Evolutionary conservation across 2,888 invertebrate genomes (phyloP).

Genomic region (Hofmannophila pseudospretella): DNA sequence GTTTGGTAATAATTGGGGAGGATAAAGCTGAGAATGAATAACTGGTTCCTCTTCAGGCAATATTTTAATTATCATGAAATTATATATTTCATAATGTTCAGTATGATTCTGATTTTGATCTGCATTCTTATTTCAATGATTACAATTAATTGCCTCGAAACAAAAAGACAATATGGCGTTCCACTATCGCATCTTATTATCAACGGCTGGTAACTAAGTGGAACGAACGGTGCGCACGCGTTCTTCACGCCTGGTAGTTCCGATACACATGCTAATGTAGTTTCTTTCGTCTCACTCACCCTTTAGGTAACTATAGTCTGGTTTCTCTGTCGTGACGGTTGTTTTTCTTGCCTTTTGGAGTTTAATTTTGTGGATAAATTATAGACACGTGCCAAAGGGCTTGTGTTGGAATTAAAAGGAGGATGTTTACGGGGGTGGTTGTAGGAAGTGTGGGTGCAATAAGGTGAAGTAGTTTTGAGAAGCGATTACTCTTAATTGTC

Average conservation of each 20-base stretch:
- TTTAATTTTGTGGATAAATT: conserved; percentile 9
- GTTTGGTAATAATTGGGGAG: too few species aligned
- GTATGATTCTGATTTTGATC: too few species aligned
- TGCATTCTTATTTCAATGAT: background rate
- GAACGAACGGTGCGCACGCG: conserved; percentile 48
- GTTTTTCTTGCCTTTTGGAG: background rate
- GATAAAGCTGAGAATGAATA: too few species aligned
- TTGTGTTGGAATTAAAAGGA: background rate
- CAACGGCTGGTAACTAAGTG: conserved; percentile 32
- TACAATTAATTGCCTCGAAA: conserved; percentile 3
- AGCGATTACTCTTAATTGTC: too few species aligned
- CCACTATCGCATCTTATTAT: conserved; percentile 37
- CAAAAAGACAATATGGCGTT: conserved; percentile 37
- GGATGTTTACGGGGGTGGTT: too few species aligned
- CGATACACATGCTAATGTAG: conserved; percentile 38
- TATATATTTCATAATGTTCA: too few species aligned
- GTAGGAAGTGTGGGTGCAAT: too few species aligned
- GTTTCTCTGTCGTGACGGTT: conserved; percentile 8
- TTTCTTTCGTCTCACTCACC: conserved; percentile 12
- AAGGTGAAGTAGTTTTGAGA: too few species aligned
- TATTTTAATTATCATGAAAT: too few species aligned
- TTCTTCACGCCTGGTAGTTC: conserved; percentile 43
- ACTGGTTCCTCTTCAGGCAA: too few species aligned
- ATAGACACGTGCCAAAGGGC: conserved; percentile 18
- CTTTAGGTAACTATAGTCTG: too few species aligned